Evolutionary conservation across 2,888 invertebrate genomes (phyloP).

Genomic region (Rhopalosiphum nymphaeae): DNA sequence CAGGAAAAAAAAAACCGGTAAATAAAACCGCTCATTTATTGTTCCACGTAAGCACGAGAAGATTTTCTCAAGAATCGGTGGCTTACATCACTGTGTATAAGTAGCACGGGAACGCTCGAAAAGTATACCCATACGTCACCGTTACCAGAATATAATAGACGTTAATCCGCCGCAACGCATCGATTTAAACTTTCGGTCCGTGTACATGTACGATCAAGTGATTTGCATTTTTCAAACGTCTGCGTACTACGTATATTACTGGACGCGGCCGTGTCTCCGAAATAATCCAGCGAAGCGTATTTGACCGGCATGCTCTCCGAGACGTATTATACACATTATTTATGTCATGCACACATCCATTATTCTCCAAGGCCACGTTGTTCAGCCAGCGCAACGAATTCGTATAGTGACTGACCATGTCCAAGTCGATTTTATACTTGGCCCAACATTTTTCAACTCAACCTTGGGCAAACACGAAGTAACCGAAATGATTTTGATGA

Average conservation of each 20-base stretch:
- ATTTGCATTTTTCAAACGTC: slow-evolving; percentile 1
- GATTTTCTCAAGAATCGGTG: background rate
- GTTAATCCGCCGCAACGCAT: background rate
- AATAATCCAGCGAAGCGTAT: background rate
- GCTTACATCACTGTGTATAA: background rate
- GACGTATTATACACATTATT: background rate
- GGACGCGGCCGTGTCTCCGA: background rate
- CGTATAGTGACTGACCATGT: slow-evolving; percentile 38
- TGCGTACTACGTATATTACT: no score
- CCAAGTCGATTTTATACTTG: background rate
- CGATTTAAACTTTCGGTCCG: slow-evolving; percentile 2
- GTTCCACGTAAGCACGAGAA: background rate
- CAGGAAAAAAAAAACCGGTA: background rate
- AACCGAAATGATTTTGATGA: background rate
- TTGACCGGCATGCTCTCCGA: slow-evolving; percentile 1
- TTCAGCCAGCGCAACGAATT: slow-evolving; percentile 52
- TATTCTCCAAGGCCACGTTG: slow-evolving; percentile 16
- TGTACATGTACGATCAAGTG: background rate
- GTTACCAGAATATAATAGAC: background rate
- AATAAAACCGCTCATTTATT: background rate
- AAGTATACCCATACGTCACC: background rate
- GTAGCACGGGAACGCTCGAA: background rate
- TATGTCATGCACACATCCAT: slow-evolving; percentile 29
- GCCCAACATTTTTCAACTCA: background rate
- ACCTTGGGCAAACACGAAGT: slow-evolving; percentile 30